phyloP scores from a whole-genome alignment of 2,888 invertebrate species.

The Anodontia alba region DNA sequence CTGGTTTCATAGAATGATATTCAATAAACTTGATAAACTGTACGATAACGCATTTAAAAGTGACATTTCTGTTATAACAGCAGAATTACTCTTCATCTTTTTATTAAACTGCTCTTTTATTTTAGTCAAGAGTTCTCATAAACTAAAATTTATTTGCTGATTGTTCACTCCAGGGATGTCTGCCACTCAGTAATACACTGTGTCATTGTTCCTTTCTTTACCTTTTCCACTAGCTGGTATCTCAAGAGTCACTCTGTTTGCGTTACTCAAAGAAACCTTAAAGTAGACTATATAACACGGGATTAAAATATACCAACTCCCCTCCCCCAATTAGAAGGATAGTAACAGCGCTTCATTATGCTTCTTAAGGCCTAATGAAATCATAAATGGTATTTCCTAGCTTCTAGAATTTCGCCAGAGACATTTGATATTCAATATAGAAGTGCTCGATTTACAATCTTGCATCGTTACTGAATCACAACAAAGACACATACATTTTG shows the following conservation, averaged over 20 bases:
- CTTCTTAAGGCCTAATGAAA: neutral
- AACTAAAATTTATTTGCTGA: slow-evolving; percentile 10
- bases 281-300: neutral
- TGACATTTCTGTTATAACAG: neutral
- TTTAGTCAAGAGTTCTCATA: slow-evolving; percentile 12
- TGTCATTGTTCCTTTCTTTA: neutral
- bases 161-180: slow-evolving; percentile 16
- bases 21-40: slow-evolving; percentile 5
- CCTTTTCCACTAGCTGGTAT: neutral
- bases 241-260: neutral
- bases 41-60: neutral
- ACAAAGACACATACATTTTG: neutral
- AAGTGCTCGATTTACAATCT: neutral
- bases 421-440: neutral
- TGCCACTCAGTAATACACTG: slow-evolving; percentile 11
- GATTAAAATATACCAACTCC: neutral
- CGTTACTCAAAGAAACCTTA: neutral
- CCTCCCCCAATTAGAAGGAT: slow-evolving; percentile 12
- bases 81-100: neutral
- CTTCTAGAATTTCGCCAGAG: neutral
- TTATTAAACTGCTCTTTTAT: slow-evolving; percentile 5
- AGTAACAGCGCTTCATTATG: slow-evolving; percentile 5
- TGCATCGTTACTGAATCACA: too few species aligned
- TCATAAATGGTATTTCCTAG: neutral
- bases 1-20: too few species aligned